phyloP scores from a whole-genome alignment of 2,113 vertebrate genomes.

The Scomber japonicus region DNA sequence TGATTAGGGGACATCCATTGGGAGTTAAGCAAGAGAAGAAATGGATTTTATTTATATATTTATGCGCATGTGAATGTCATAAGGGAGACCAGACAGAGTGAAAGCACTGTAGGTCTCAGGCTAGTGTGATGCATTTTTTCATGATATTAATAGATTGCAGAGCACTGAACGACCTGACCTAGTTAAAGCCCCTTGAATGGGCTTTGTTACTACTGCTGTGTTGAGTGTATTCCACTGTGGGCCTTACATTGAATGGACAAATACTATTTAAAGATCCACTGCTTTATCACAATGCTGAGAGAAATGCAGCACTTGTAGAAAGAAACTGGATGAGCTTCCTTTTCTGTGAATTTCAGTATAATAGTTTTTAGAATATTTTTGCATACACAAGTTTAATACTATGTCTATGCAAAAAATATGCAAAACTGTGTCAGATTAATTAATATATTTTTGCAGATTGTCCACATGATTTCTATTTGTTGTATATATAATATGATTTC shows the following conservation, averaged over 20 bases:
- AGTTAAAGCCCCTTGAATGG: slow-evolving; percentile 70
- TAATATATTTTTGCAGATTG: no score
- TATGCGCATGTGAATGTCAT: slow-evolving; percentile 41
- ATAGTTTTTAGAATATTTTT: background rate
- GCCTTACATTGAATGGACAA: slow-evolving; percentile 21
- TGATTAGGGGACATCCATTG: slow-evolving; percentile 44
- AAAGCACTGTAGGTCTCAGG: slow-evolving; percentile 45
- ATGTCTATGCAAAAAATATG: background rate
- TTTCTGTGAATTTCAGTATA: background rate
- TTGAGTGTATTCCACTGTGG: slow-evolving; percentile 18
- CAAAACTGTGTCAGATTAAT: no score
- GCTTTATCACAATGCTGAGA: slow-evolving; percentile 13
- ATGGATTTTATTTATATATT: slow-evolving; percentile 54
- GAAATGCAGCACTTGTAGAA: background rate
- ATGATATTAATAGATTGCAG: slow-evolving; percentile 69
- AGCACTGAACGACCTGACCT: slow-evolving; percentile 65
- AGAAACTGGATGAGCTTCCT: background rate
- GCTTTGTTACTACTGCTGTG: slow-evolving; percentile 27
- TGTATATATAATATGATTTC: no score
- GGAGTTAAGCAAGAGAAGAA: slow-evolving; percentile 45
- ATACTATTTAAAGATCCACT: background rate
- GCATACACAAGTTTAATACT: background rate
- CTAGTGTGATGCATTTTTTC: slow-evolving; percentile 58
- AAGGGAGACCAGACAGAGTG: slow-evolving; percentile 42
- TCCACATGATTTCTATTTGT: no score